Evolutionary conservation across 2,888 invertebrate species (phyloP).

Genomic region (Branchellion lobata): DNA sequence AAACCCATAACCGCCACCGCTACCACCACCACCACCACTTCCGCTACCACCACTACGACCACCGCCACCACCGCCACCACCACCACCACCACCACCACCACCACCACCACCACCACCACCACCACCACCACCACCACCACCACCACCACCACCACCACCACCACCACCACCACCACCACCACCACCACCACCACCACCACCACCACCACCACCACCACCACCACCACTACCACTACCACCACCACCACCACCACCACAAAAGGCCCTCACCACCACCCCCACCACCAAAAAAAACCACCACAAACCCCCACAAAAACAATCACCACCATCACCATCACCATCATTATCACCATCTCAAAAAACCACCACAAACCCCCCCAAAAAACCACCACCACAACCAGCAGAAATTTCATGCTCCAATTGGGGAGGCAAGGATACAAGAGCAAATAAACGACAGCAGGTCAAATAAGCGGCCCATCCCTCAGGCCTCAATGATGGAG

Average conservation of each 20-base stretch:
- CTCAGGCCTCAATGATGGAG: too few species aligned
- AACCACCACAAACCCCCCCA: too few species aligned
- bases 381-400: too few species aligned
- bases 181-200: conserved; percentile 33
- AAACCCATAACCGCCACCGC: too few species aligned
- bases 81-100: background rate
- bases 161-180: conserved; percentile 20
- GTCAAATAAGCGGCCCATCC: too few species aligned
- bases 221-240: conserved; percentile 17
- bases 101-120: background rate
- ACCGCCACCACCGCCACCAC: background rate
- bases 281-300: background rate
- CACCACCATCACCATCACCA: too few species aligned
- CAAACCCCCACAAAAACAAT: too few species aligned
- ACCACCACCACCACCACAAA: conserved; percentile 1
- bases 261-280: background rate
- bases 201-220: conserved; percentile 19
- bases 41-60: background rate
- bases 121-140: background rate
- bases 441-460: too few species aligned
- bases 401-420: too few species aligned
- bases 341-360: too few species aligned
- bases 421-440: too few species aligned
- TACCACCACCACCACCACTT: too few species aligned
- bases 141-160: conserved; percentile 22